Evolutionary conservation across 2,888 invertebrate genomes (phyloP).

Genomic region (Ichneumoninae sp.): DNA sequence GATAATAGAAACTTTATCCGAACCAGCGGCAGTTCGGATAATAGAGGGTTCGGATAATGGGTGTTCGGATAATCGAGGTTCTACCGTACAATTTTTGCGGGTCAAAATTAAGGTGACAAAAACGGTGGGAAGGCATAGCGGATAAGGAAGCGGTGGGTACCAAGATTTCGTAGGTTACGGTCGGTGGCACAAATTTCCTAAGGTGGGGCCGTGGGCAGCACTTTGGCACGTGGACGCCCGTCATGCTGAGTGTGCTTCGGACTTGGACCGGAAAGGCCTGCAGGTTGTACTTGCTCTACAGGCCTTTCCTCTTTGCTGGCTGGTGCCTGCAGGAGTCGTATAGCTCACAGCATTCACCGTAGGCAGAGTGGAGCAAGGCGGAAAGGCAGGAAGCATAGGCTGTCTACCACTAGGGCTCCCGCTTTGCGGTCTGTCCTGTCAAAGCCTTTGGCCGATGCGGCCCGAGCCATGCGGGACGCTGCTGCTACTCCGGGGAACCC

Average conservation of each 20-base stretch:
- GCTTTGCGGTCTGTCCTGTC: slow-evolving; percentile 78
- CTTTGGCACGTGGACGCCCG: slow-evolving; percentile 44
- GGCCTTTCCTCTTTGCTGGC: slow-evolving; percentile 30
- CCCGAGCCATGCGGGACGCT: slow-evolving; percentile 50
- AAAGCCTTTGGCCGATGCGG: slow-evolving; percentile 71
- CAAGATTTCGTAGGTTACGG: not conserved
- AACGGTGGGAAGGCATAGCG: not conserved
- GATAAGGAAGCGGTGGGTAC: not conserved
- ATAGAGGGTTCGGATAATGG: no score
- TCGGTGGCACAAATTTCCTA: slow-evolving; percentile 26
- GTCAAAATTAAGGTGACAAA: not conserved
- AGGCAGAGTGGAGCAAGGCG: slow-evolving; percentile 42
- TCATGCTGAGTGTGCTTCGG: slow-evolving; percentile 32
- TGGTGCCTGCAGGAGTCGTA: slow-evolving; percentile 7
- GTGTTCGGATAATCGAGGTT: no score
- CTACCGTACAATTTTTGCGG: not conserved
- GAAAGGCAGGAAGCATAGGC: slow-evolving; percentile 55
- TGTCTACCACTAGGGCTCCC: slow-evolving; percentile 46
- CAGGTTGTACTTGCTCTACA: slow-evolving; percentile 27
- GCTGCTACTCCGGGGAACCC: slow-evolving; percentile 60
- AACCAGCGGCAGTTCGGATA: no score
- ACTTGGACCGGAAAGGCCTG: slow-evolving; percentile 31
- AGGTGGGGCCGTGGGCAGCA: slow-evolving; percentile 32
- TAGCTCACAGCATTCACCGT: not conserved
- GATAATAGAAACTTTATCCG: no score